Base-by-base conservation (phyloP, 1,140 invertebrate species). In the Drosophila suzukii region DNA sequence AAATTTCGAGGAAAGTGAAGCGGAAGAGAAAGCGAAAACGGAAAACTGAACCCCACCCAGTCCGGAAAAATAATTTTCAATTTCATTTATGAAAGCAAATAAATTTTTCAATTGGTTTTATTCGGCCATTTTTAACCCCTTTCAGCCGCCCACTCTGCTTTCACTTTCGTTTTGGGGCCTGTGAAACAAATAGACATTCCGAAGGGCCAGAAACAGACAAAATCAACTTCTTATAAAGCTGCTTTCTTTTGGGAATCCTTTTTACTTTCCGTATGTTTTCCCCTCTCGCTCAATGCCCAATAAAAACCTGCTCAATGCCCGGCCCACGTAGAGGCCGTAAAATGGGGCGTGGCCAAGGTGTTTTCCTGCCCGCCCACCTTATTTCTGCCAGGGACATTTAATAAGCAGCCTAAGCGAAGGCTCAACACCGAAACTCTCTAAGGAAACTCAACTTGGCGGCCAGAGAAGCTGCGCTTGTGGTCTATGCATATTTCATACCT, bases 21-120 rank as follows among this genome's bases (percentile, higher is more conserved):
- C 65, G 49, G 24, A 41, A 55, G 53, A 34, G 34, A 66, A 76
- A 56, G 36, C 24, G 51, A 58, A 66, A 43, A 36, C 27, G 38
- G 57, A 60, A 66, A 66, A 66, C 44, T 36, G 30, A 65, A 58
- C 61, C 41, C 54, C 54, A 58, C 61, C 59, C 72, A 49, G 54
- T 12, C 49, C 60, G 54, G 36, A 43, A 68, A 77, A 77, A 81
- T 78, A 56, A 73, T 68, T 85, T 85, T 81, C 74, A 75, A 85
- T 81, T 85, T 85, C 75, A 75, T 82, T 82, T 82, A 81, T 77
- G 77, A 81, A 81, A 79, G 59, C 75, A 82, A 82, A 85, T 82
- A 75, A 82, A 75, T 85, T 66, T 53, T 85, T 85, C 63, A 75
- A 85, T 88, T 88, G 75, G 68, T 75, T 75, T 82, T 67, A 75